Percentiles rank a stretch among this genome's conserved stretches.
Conservation (phyloP, 2,797 vertebrate species). For the Spondyliosoma cantharus region DNA sequence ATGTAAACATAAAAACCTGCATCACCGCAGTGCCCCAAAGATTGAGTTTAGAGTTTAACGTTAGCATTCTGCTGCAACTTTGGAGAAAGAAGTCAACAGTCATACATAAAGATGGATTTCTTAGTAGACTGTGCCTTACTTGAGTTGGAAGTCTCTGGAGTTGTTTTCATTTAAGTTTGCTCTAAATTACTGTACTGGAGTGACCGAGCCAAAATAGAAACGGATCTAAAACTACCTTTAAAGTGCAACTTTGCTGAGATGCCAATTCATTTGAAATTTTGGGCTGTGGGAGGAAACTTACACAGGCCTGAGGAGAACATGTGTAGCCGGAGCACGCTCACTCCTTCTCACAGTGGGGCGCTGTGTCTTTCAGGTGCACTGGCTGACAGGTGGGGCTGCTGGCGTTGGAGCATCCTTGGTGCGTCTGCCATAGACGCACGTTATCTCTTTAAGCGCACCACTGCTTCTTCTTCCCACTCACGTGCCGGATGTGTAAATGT, state of each 20-base stretch:
- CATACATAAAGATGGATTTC: constrained; percentile 30
- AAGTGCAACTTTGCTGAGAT: not conserved
- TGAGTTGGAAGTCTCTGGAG: not conserved
- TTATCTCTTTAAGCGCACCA: no score
- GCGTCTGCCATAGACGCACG: no score
- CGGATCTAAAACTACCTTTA: not conserved
- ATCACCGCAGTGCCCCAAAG: not conserved
- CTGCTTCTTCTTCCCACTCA: no score
- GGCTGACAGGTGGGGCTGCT: no score
- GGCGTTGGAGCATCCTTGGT: no score
- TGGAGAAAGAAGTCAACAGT: not conserved
- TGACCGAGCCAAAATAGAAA: not conserved
- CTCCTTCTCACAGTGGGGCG: no score
- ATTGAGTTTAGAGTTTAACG: not conserved
- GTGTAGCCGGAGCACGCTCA: no score
- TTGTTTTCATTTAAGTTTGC: constrained; percentile 9
- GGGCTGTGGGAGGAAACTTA: not conserved
- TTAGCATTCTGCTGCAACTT: constrained; percentile 21
- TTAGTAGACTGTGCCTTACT: not conserved
- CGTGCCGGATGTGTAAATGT: no score
- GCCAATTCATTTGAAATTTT: not conserved
- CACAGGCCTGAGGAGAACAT: not conserved
- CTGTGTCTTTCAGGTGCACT: no score
- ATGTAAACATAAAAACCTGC: not conserved
- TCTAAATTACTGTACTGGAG: constrained; percentile 5